phyloP scores from a whole-genome alignment of 2,113 vertebrate species.

The Otolemur garnettii region DNA sequence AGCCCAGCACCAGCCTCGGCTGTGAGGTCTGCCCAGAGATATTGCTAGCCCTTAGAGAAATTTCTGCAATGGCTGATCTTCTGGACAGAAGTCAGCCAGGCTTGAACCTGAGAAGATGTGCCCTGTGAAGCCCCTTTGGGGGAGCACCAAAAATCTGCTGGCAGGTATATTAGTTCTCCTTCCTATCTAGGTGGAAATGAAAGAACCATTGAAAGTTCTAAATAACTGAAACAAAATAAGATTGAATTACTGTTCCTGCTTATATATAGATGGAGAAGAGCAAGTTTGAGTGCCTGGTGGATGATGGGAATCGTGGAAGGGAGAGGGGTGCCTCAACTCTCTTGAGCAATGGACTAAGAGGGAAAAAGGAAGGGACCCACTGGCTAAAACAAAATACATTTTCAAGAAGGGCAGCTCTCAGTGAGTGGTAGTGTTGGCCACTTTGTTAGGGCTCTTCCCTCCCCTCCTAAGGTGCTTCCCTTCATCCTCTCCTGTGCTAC shows the following conservation, averaged over 20 bases:
- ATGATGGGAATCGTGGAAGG: neutral
- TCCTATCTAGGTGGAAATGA: neutral
- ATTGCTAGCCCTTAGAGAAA: neutral
- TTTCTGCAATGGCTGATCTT: slow-evolving; percentile 1
- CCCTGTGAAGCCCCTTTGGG: neutral
- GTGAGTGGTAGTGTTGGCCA: neutral
- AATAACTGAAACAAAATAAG: slow-evolving; percentile 51
- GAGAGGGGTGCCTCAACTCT: neutral
- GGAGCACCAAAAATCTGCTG: slow-evolving; percentile 54
- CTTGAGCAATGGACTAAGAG: neutral
- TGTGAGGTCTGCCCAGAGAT: neutral
- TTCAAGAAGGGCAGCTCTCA: neutral
- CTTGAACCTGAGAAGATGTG: slow-evolving; percentile 48
- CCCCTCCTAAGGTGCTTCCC: neutral
- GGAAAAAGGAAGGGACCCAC: neutral
- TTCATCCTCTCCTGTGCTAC: neutral
- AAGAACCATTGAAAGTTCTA: slow-evolving; percentile 45
- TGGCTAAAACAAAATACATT: slow-evolving; percentile 35
- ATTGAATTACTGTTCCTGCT: slow-evolving; percentile 67
- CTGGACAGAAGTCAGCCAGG: slow-evolving; percentile 20
- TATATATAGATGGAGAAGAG: neutral
- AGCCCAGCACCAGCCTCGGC: neutral
- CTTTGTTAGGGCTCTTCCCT: neutral
- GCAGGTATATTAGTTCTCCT: neutral
- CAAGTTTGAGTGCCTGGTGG: neutral